Percentiles rank a stretch among this genome's conserved stretches.
These are phyloP conservation scores for Calcarius lapponicus DNA, from an alignment of 2,797 vertebrate species.

Conservation along the genomic window DNA sequence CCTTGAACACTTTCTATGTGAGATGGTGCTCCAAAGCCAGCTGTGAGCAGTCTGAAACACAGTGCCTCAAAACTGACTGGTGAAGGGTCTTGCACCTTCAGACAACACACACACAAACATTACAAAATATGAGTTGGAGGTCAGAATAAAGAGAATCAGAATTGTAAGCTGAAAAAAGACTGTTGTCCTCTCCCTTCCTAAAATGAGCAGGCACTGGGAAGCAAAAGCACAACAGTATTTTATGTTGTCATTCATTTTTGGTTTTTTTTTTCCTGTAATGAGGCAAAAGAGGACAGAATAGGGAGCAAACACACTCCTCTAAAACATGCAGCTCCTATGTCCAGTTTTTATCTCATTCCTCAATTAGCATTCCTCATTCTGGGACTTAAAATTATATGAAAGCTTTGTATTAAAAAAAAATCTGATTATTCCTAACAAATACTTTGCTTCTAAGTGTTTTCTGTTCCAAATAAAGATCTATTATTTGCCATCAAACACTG, in stretches of 20 bases:
- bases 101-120: background rate
- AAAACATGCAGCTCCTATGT: background rate
- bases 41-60: background rate
- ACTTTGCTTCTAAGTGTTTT: background rate
- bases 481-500: background rate
- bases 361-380: background rate
- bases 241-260: accelerated
- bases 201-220: background rate
- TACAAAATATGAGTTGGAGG: too few species aligned
- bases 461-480: background rate
- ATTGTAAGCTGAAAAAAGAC: background rate
- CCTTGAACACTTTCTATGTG: background rate
- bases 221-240: background rate
- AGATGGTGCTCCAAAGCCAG: background rate
- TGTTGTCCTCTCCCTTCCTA: background rate
- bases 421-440: background rate
- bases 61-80: background rate
- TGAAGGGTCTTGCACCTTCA: background rate
- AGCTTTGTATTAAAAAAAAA: background rate
- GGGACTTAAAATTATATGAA: background rate
- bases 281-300: background rate
- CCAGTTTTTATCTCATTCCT: background rate
- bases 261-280: background rate
- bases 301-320: background rate
- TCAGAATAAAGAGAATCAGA: background rate